Conservation (phyloP, 2,797 vertebrate genomes). For the Euphonia xanthogaster region DNA sequence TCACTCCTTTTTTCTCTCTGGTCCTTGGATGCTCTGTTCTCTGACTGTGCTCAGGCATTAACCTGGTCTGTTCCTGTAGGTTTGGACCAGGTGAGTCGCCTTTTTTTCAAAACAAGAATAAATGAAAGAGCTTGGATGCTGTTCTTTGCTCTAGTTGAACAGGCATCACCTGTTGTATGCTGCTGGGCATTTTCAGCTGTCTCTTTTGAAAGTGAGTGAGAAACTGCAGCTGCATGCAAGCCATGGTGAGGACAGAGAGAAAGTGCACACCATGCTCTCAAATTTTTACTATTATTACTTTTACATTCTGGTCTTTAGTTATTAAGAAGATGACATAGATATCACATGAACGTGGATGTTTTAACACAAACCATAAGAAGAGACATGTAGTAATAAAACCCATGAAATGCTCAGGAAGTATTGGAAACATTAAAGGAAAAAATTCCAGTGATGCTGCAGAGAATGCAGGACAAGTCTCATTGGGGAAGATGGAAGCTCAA, state of each 20-base stretch:
- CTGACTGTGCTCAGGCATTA: neutral
- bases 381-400: neutral
- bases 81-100: neutral
- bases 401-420: neutral
- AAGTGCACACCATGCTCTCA: neutral
- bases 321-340: neutral
- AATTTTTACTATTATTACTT: neutral
- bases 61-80: neutral
- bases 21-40: neutral
- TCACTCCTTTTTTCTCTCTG: neutral
- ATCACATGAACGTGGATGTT: neutral
- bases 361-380: neutral
- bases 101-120: neutral
- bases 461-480: neutral
- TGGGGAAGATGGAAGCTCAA: neutral
- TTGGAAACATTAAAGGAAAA: neutral
- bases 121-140: neutral
- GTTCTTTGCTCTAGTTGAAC: neutral
- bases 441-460: neutral
- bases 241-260: neutral
- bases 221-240: neutral
- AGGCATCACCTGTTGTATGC: accelerated
- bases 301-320: neutral
- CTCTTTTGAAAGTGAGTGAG: neutral
- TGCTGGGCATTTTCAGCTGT: neutral